phyloP scores from a whole-genome alignment of 2,113 vertebrate genomes.

The Mustela nigripes region DNA sequence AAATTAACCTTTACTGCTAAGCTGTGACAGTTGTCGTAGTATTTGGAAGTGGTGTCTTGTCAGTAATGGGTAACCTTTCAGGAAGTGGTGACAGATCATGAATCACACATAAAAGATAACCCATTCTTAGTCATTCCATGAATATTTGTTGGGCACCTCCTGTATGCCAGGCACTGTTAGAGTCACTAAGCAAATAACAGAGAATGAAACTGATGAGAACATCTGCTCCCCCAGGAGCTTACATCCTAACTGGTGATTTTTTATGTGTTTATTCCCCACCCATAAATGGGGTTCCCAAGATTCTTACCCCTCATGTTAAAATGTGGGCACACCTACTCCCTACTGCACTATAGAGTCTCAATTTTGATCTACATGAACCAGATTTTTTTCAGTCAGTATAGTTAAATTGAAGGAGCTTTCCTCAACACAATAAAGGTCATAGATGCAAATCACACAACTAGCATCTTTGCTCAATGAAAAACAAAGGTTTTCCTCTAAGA shows the following conservation, averaged over 20 bases:
- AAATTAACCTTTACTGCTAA: background rate
- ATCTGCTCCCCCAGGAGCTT: background rate
- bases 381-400: background rate
- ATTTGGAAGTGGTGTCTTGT: background rate
- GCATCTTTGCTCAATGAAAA: background rate
- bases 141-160: background rate
- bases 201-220: background rate
- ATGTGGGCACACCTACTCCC: background rate
- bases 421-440: background rate
- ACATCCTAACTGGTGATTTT: background rate
- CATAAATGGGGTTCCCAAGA: background rate
- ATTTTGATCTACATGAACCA: background rate
- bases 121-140: background rate
- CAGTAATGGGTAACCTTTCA: background rate
- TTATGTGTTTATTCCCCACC: background rate
- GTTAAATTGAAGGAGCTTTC: constrained; percentile 13
- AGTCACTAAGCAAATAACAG: background rate
- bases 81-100: background rate
- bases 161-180: background rate
- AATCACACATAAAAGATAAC: background rate
- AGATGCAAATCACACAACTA: background rate
- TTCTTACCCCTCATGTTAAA: background rate
- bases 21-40: background rate
- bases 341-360: background rate
- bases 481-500: background rate